Conservation (phyloP, 2,113 vertebrate genomes). For the Pogonocichla stellata region DNA sequence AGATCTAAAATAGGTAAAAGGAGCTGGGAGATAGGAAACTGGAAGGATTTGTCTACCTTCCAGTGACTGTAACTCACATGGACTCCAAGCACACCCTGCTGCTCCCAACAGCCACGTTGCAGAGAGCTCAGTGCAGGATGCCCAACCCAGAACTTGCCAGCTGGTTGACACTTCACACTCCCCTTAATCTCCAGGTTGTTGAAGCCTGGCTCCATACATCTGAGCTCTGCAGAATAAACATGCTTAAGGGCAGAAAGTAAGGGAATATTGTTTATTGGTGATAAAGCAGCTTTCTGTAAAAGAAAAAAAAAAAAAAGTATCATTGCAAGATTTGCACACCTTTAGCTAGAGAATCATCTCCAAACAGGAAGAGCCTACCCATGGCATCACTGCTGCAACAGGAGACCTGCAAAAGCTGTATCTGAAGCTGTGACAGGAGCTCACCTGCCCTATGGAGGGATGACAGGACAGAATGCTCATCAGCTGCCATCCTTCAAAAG, state of each 20-base stretch:
- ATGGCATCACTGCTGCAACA: not conserved
- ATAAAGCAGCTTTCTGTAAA: not conserved
- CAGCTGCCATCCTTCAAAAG: not conserved
- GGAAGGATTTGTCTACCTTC: not conserved
- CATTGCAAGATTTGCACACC: rapidly evolving
- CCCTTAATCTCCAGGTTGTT: not conserved
- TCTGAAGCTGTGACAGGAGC: not conserved
- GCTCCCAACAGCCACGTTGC: not conserved
- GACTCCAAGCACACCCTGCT: not conserved
- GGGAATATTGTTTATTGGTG: not conserved
- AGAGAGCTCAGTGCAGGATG: not conserved
- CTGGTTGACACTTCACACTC: not conserved
- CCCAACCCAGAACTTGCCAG: not conserved
- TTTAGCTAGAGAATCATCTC: not conserved
- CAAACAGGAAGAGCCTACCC: not conserved
- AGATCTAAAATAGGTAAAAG: not conserved
- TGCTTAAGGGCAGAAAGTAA: not conserved
- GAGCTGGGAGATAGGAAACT: not conserved
- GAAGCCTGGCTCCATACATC: not conserved
- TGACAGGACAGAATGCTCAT: not conserved
- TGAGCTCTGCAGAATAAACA: not conserved
- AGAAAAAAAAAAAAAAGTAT: not conserved
- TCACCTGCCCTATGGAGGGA: not conserved
- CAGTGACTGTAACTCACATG: not conserved
- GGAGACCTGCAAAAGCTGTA: not conserved